Conservation (phyloP, 2,888 invertebrate species). For the Choristoneura rosaceana region DNA sequence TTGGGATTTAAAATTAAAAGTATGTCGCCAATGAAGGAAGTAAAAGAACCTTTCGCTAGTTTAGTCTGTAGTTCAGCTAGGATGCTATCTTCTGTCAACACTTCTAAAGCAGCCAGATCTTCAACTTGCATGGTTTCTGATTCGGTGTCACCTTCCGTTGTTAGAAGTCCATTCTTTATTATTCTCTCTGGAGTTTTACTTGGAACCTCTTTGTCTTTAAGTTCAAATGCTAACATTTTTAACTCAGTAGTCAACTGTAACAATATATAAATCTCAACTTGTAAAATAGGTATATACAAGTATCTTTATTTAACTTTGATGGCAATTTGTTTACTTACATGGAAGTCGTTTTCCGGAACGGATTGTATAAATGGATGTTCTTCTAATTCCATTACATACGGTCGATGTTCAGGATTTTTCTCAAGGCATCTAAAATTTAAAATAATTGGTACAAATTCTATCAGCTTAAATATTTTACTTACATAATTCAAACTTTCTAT, state of each 20-base stretch:
- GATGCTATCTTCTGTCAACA: slow-evolving; percentile 89
- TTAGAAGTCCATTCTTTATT: slow-evolving; percentile 77
- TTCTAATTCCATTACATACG: slow-evolving; percentile 91
- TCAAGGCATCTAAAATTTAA: slow-evolving; percentile 89
- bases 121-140: slow-evolving; percentile 92
- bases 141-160: slow-evolving; percentile 81
- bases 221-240: slow-evolving; percentile 84
- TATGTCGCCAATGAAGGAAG: slow-evolving; percentile 93
- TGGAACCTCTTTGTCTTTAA: slow-evolving; percentile 68
- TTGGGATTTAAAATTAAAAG: slow-evolving; percentile 93
- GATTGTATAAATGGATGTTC: slow-evolving; percentile 94
- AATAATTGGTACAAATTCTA: background rate
- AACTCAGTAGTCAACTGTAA: slow-evolving; percentile 89
- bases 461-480: background rate
- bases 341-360: slow-evolving; percentile 92
- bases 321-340: slow-evolving; percentile 80
- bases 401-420: slow-evolving; percentile 94
- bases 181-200: slow-evolving; percentile 77
- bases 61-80: slow-evolving; percentile 89
- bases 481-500: background rate
- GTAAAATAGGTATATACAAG: background rate
- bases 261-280: background rate
- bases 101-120: slow-evolving; percentile 92
- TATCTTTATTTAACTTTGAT: slow-evolving; percentile 39
- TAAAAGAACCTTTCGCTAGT: slow-evolving; percentile 88